These are phyloP conservation scores for Leucania comma DNA, from an alignment of 2,888 invertebrate genomes.

Conservation along the genomic window DNA sequence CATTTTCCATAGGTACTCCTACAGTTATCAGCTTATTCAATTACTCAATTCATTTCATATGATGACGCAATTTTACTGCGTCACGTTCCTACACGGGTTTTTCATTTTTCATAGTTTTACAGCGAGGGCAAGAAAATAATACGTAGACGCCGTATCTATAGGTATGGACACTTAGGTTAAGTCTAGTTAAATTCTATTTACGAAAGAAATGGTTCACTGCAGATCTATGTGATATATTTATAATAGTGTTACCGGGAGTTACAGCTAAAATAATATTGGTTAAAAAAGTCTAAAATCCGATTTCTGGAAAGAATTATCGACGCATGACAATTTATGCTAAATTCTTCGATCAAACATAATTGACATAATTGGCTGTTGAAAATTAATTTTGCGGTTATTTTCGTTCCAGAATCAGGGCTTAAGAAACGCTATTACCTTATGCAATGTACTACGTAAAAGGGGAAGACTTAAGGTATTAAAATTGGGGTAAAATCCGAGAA, in stretches of 20 bases:
- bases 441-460: neutral
- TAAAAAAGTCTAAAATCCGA: neutral
- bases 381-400: neutral
- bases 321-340: neutral
- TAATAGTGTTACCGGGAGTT: neutral
- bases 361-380: neutral
- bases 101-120: conserved; percentile 21
- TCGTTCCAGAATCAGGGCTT: neutral
- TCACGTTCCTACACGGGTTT: conserved; percentile 28
- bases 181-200: conserved; percentile 50
- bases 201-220: neutral
- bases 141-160: conserved; percentile 48
- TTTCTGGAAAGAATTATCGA: neutral
- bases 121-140: conserved; percentile 25
- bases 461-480: neutral
- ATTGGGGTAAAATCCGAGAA: conserved; percentile 30
- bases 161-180: conserved; percentile 20
- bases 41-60: conserved; percentile 3
- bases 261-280: neutral
- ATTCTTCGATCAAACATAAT: no score
- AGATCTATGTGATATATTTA: neutral
- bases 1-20: neutral
- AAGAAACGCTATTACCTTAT: neutral
- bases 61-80: conserved; percentile 22
- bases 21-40: conserved; percentile 21